These are phyloP conservation scores for Nibea albiflora DNA, from an alignment of 2,113 vertebrate genomes.

Conservation along the genomic window DNA sequence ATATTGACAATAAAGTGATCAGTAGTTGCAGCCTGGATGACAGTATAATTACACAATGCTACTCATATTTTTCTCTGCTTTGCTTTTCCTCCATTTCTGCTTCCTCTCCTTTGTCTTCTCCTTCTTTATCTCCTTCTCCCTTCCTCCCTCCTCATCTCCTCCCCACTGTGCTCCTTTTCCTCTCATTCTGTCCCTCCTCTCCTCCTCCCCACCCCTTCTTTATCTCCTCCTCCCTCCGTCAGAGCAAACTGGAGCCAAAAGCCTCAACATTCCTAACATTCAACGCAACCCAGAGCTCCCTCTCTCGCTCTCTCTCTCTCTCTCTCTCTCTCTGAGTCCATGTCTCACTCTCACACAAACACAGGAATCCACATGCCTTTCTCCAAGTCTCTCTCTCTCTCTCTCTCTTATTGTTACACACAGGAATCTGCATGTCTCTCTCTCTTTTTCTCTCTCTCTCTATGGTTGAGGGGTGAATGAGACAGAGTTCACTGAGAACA, in stretches of 20 bases:
- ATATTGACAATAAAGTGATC: background rate
- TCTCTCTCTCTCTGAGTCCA: background rate
- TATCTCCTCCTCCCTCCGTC: slow-evolving; percentile 52
- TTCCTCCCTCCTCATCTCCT: background rate
- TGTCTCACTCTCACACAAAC: slow-evolving; percentile 51
- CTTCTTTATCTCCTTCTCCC: background rate
- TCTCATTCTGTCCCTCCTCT: background rate
- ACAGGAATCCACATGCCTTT: slow-evolving; percentile 65
- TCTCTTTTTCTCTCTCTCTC: slow-evolving; percentile 12
- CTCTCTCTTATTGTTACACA: slow-evolving; percentile 41
- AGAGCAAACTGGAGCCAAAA: slow-evolving; percentile 66
- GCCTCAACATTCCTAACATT: slow-evolving; percentile 80
- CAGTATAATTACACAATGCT: background rate
- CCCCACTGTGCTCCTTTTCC: slow-evolving; percentile 11
- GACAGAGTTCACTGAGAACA: slow-evolving; percentile 66
- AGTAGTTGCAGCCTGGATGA: background rate
- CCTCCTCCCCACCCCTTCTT: background rate
- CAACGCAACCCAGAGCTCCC: slow-evolving; percentile 70
- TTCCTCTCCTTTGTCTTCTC: slow-evolving; percentile 9
- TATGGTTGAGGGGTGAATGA: slow-evolving; percentile 51
- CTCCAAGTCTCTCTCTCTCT: slow-evolving; percentile 23
- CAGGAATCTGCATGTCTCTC: slow-evolving; percentile 54
- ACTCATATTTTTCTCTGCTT: background rate
- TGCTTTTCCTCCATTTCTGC: background rate
- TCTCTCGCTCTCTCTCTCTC: slow-evolving; percentile 26